Percentiles rank a stretch among this genome's conserved stretches.
These are phyloP conservation scores for Notechis scutatus DNA, from an alignment of 2,113 vertebrate species.

Conservation along the genomic window DNA sequence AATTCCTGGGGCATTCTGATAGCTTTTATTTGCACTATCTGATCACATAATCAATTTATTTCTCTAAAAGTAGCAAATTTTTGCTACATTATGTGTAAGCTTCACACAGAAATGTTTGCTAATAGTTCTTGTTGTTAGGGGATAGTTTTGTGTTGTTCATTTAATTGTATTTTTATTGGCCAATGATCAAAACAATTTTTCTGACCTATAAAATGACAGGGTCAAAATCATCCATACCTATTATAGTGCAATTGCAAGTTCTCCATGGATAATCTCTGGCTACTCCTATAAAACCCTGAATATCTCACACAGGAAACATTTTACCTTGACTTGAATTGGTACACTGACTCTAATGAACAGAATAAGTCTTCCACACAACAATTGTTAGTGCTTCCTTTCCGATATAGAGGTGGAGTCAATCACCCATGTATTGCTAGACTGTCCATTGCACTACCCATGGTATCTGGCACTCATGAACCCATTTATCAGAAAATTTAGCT, in stretches of 20 bases:
- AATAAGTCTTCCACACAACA: not conserved
- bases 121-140: not conserved
- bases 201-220: not conserved
- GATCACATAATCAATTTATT: not conserved
- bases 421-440: not conserved
- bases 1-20: not conserved
- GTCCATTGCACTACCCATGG: not conserved
- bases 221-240: not conserved
- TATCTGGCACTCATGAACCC: not conserved
- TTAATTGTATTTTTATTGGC: not conserved
- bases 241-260: not conserved
- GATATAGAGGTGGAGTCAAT: not conserved
- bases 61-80: not conserved
- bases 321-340: not conserved
- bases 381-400: not conserved
- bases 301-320: not conserved
- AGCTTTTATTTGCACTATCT: not conserved
- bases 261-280: not conserved
- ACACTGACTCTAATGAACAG: not conserved
- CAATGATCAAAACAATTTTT: not conserved
- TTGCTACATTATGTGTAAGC: not conserved
- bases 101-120: not conserved
- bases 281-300: not conserved
- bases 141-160: not conserved
- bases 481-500: not conserved